Evolutionary conservation across 2,797 vertebrate genomes (phyloP), one percentile per base, ranked within the genome.

Genomic region (Sciurus vulgaris): DNA sequence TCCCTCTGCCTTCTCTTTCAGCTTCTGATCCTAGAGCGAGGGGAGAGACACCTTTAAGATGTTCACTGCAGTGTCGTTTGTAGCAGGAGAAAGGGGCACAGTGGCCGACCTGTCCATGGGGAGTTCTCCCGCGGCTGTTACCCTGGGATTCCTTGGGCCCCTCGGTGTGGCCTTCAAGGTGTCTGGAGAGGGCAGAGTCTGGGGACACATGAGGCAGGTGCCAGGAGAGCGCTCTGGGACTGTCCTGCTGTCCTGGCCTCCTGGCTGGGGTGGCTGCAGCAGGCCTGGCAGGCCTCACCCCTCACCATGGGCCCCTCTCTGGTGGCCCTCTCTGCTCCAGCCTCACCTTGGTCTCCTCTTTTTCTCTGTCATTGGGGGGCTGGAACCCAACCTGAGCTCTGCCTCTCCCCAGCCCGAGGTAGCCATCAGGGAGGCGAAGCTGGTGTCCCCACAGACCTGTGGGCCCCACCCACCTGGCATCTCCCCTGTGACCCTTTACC

Each of bases 211-310:
- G 8, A n/a, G 54, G 54, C 2, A 4, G 30, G 47, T 13, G 3
- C 11, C 49, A 38, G 59, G 63, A 78, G 65, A 47, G 56, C 49
- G n/a, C 77, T 10, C 2, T 59, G 47, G 5, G 35, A 4, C n/a
- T 4, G 3, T 17, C 84, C 81, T 22, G 3, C 26, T 4, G 1
- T 8, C n/a, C 91, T n/a, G 69, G 15, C 26, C 7, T 49, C n/a
- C 49, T 49, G 0, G 4, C 93, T 28, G 65, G 0, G 0, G 44
- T 44, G 24, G 26, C 41, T 17, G 0, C 10, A 0, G 44, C 12
- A 0, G 20, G 5, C 3, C 7, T 5, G 0, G 7, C 73, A 69
- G 44, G 18, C 9, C 5, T 1, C 38, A 11, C 77, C 17, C 15
- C 22, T 24, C 9, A 22, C 24, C 9, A 7, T 2, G 24, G 24